Percentiles rank a stretch among this genome's conserved stretches.
phyloP scores from a whole-genome alignment of 1,140 invertebrate species.

The Hyphantria cunea region DNA sequence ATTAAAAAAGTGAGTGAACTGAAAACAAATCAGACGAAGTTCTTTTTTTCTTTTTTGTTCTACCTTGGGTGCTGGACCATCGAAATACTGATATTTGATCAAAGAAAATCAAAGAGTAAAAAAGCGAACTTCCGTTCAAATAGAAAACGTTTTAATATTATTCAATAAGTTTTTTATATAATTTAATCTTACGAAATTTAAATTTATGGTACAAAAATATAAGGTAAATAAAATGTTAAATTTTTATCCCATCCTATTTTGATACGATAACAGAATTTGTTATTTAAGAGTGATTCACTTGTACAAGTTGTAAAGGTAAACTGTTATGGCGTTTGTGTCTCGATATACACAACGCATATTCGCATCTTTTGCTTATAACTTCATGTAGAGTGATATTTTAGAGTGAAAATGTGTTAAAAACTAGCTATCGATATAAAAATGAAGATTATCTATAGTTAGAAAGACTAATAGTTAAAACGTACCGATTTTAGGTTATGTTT shows the following conservation, averaged over 20 bases:
- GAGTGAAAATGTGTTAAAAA: constrained; percentile 29
- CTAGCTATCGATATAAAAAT: constrained; percentile 33
- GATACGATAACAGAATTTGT: background rate
- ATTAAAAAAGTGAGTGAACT: too few species aligned
- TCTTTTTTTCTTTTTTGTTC: background rate
- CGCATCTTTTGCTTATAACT: constrained; percentile 48
- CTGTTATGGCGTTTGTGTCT: constrained; percentile 80
- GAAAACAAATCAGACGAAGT: background rate
- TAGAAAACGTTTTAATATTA: constrained; percentile 45
- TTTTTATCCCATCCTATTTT: too few species aligned
- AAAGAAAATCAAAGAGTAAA: constrained; percentile 13
- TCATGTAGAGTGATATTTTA: constrained; percentile 34
- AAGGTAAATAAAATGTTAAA: constrained; percentile 35
- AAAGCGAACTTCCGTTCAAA: constrained; percentile 53
- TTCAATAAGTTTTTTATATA: constrained; percentile 31
- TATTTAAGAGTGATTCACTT: constrained; percentile 44
- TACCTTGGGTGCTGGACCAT: background rate
- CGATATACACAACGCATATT: constrained; percentile 76
- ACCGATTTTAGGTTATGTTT: constrained; percentile 86
- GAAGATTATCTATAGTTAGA: constrained; percentile 35
- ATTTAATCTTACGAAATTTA: constrained; percentile 1
- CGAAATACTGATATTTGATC: background rate
- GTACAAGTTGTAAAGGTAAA: constrained; percentile 65
- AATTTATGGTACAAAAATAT: constrained; percentile 33
- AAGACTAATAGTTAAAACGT: constrained; percentile 30